Conservation (phyloP, 92 coral and sea anemone genomes). For the Porites rus region DNA sequence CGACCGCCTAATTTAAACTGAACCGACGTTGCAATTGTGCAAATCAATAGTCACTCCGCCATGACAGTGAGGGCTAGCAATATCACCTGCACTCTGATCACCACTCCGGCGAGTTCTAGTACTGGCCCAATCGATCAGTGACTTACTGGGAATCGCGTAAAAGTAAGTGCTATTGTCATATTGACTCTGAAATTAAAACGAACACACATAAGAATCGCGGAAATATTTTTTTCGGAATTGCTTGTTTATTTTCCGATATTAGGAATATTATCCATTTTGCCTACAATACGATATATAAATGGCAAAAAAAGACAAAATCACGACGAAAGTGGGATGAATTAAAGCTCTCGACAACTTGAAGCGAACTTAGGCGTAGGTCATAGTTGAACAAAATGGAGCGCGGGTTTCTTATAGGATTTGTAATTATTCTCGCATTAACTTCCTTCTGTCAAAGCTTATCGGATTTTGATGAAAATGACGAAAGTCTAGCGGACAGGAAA, state of each 20-base stretch:
- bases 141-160: neutral
- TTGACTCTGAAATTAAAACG: slow-evolving; percentile 32
- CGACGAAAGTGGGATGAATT: neutral
- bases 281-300: slow-evolving; percentile 11
- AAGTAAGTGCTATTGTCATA: neutral
- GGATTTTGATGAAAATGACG: slow-evolving; percentile 13
- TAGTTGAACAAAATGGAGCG: slow-evolving; percentile 9
- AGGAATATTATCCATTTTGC: neutral
- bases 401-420: neutral
- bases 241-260: slow-evolving; percentile 15
- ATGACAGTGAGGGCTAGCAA: no score
- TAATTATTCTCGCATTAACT: slow-evolving; percentile 1
- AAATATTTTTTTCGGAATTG: neutral
- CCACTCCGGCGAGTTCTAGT: neutral
- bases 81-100: no score
- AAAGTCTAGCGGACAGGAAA: neutral
- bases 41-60: no score
- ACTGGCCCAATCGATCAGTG: neutral
- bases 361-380: neutral
- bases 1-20: no score
- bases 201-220: neutral
- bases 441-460: slow-evolving; percentile 5
- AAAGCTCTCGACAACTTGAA: neutral
- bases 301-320: neutral
- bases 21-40: no score